These are phyloP conservation scores for Euphydryas editha DNA, from an alignment of 2,888 invertebrate genomes.

Conservation along the genomic window DNA sequence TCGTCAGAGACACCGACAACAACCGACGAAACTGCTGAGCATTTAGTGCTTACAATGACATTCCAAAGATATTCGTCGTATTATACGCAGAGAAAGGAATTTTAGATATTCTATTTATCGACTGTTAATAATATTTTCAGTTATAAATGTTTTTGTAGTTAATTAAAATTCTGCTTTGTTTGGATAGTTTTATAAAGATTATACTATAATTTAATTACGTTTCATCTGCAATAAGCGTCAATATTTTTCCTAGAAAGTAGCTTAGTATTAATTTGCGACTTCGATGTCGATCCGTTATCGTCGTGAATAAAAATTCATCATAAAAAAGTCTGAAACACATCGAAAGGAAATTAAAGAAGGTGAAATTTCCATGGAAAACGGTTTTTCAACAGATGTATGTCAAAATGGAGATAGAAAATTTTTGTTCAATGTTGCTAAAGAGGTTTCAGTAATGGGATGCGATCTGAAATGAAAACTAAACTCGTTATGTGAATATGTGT, in stretches of 20 bases:
- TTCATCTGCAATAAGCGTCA: too few species aligned
- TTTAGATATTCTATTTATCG: not conserved
- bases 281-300: too few species aligned
- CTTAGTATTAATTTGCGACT: too few species aligned
- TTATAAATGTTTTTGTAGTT: too few species aligned
- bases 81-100: not conserved
- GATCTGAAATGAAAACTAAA: too few species aligned
- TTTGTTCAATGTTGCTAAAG: not conserved
- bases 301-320: not conserved
- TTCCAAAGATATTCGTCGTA: slow-evolving; percentile 1
- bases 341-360: slow-evolving; percentile 9
- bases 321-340: not conserved
- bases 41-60: slow-evolving; percentile 7
- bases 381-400: not conserved
- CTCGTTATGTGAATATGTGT: not conserved
- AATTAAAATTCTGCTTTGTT: too few species aligned
- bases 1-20: slow-evolving; percentile 3
- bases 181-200: too few species aligned
- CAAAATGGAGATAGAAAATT: not conserved
- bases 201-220: too few species aligned
- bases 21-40: slow-evolving; percentile 21
- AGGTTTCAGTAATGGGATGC: not conserved
- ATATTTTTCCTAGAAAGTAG: too few species aligned
- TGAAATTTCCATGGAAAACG: slow-evolving; percentile 2
- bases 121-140: not conserved